Conservation (phyloP, 2,888 invertebrate genomes). For the Eupeodes luniger region DNA sequence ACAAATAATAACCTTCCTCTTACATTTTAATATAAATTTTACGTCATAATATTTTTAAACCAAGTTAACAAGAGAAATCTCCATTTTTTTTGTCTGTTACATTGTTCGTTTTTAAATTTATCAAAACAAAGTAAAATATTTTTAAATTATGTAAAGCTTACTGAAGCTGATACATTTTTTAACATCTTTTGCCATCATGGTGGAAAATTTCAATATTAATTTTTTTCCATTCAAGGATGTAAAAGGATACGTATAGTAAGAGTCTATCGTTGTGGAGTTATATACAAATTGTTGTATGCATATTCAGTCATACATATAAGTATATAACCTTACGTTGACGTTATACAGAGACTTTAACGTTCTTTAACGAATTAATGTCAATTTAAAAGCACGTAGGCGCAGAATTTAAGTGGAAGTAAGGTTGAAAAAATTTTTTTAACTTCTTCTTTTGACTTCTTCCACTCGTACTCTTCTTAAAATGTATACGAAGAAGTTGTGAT, state of each 20-base stretch:
- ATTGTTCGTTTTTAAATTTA: background rate
- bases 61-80: background rate
- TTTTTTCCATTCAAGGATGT: slow-evolving; percentile 14
- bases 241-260: background rate
- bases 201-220: slow-evolving; percentile 35
- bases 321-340: slow-evolving; percentile 2
- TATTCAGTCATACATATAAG: background rate
- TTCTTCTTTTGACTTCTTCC: slow-evolving; percentile 6
- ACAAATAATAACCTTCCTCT: background rate
- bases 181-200: slow-evolving; percentile 3
- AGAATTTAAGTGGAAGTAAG: background rate
- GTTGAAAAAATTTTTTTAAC: background rate
- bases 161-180: slow-evolving; percentile 23
- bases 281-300: too few relatives aligned
- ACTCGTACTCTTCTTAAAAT: too few relatives aligned
- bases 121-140: background rate
- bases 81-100: background rate
- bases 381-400: slow-evolving; percentile 26
- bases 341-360: background rate
- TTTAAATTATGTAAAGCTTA: slow-evolving; percentile 8
- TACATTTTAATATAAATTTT: background rate
- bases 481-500: background rate
- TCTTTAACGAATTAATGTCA: slow-evolving; percentile 29
- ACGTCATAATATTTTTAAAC: background rate
- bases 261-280: too few relatives aligned